Base-by-base conservation (phyloP, 2,113 vertebrate genomes). In the Nesoenas mayeri region DNA sequence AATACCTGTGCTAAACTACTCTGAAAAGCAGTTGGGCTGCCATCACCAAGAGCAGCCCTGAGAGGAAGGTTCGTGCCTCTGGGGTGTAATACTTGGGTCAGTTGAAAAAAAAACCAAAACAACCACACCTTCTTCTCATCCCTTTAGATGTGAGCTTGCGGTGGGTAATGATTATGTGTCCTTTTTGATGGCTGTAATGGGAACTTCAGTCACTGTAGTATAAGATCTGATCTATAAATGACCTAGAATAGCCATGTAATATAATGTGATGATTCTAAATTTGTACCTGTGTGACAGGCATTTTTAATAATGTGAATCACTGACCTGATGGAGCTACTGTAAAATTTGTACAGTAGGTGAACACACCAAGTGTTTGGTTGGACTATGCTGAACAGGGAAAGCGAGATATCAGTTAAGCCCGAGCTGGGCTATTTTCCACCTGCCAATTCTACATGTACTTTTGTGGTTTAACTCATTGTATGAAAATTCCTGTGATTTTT, bases 171-270 rank as follows among this genome's bases (percentile, higher is more conserved):
- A 98, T 98, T 98, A 98, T 98, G 98, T 98, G 99, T 99, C 98
- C 98, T 98, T 98, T 98, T 98, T 98, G 98, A 98, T 99, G 98
- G 98, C 98, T 99, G 98, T 99, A 99, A 98, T 67, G 97, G 98
- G 97, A 98, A 99, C 98, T 99, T 99, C 99, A 99, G 98, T 99
- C 98, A 98, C 98, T 99, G 98, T 99, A 98, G 98, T 98, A 93
- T 97, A 97, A 98, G 98, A 98, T 96, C 98, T 96, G 99, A 99
- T 99, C 98, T 99, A 99, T 99, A 99, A 99, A 99, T 99, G 97
- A 99, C 98, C 98, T 99, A 98, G 98, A 99, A 98, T 99, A 99
- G 99, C 98, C 99, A 99, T 99, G 99, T 99, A 98, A 98, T 98
- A 98, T 98, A 98, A 98, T 98, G 98, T 99, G 98, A 98, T 98